Evolutionary conservation across 1,140 invertebrate genomes (phyloP).

Genomic region (Nilaparvata lugens): DNA sequence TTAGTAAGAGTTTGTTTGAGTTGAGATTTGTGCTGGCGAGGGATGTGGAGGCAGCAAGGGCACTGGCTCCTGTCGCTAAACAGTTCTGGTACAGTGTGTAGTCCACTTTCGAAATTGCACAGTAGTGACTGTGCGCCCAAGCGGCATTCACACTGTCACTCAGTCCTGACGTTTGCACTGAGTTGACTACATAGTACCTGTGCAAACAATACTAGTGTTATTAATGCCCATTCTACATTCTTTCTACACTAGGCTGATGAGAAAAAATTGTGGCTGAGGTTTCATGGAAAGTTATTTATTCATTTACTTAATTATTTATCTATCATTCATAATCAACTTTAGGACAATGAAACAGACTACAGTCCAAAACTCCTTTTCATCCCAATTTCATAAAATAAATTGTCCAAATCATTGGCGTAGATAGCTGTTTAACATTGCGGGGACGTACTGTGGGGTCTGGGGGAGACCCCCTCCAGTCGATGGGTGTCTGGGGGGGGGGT

Average conservation of each 20-base stretch:
- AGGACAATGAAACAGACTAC: too few relatives aligned
- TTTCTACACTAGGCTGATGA: too few relatives aligned
- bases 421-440: too few relatives aligned
- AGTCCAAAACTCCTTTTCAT: too few relatives aligned
- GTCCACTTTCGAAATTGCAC: constrained; percentile 70
- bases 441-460: too few relatives aligned
- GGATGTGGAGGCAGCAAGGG: constrained; percentile 39
- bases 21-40: background rate
- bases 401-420: too few relatives aligned
- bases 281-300: background rate
- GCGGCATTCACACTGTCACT: constrained; percentile 46
- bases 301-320: background rate
- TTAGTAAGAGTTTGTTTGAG: background rate
- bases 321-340: too few relatives aligned
- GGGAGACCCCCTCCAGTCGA: too few relatives aligned
- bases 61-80: constrained; percentile 60
- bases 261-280: too few relatives aligned
- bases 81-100: constrained; percentile 61
- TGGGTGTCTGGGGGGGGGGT: too few relatives aligned
- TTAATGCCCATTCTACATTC: too few relatives aligned
- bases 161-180: constrained; percentile 46
- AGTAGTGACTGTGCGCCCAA: constrained; percentile 49
- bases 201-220: background rate
- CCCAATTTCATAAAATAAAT: too few relatives aligned
- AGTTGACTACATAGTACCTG: constrained; percentile 64